Evolutionary conservation across 2,797 vertebrate species (phyloP).

Genomic region (Anguilla megastoma): DNA sequence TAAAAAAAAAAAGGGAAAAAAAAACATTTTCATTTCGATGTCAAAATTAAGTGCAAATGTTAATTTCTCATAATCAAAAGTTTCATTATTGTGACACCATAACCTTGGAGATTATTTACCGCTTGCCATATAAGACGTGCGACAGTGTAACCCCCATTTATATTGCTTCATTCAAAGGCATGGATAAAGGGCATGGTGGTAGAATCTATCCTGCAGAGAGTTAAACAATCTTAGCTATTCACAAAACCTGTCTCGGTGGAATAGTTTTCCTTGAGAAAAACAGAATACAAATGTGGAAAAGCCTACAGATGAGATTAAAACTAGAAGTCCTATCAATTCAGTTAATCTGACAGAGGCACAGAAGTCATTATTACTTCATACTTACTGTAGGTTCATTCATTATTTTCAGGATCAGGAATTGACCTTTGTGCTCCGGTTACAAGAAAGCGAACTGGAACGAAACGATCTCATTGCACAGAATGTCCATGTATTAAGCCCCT

Average conservation of each 20-base stretch:
- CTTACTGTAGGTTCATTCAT: background rate
- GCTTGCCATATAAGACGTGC: background rate
- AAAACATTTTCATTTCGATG: background rate
- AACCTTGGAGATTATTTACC: background rate
- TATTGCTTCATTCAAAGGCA: background rate
- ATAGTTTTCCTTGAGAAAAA: background rate
- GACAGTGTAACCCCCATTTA: background rate
- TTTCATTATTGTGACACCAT: background rate
- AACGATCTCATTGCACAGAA: background rate
- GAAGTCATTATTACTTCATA: background rate
- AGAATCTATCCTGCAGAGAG: background rate
- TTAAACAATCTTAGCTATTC: background rate
- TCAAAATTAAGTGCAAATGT: background rate
- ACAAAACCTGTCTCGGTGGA: background rate
- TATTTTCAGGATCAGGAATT: background rate
- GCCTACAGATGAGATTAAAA: background rate
- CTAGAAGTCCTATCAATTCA: background rate
- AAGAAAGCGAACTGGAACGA: background rate
- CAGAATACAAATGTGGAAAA: background rate
- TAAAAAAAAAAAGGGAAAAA: background rate
- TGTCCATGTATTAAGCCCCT: background rate
- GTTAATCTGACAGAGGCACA: background rate
- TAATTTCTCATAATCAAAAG: background rate
- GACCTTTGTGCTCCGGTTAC: background rate
- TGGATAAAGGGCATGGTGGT: background rate